Evolutionary conservation across 2,113 vertebrate genomes (phyloP), one percentile per base, ranked within the genome.

Genomic region (Trichomycterus rosablanca): DNA sequence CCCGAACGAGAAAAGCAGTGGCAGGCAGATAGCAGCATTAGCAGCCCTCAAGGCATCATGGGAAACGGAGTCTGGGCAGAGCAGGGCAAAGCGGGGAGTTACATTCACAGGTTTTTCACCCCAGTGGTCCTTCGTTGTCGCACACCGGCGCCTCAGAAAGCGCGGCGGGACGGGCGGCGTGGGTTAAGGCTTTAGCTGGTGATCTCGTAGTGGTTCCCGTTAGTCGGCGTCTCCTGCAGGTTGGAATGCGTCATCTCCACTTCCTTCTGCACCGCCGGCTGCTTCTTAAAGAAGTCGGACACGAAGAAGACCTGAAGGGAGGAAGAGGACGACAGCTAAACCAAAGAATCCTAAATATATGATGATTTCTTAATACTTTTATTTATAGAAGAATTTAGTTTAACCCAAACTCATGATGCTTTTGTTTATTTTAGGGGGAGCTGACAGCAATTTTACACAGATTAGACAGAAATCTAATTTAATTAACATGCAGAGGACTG

Each of bases 261-360:
- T 1, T 88, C 89, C 66, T 90, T 89, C 1, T 72, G 80, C 30
- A 82, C 62, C 6, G 78, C 76, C 1, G 44, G 78, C 8, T 57
- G 78, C 7, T 79, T 79, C 81, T 95, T 95, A 84, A 98, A 98
- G 76, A 98, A 97, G 81, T 95, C 92, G 0, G 96, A 97, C 62
- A 97, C 93, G 0, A 85, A 95, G 10, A 92, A 84, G 61, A 85
- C 91, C 96, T 98, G 66, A 26, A 58, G 2, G 19, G 14, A 11
- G 51, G 11, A 39, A 64, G 7, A n/a, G n/a, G n/a, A n/a, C n/a
- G n/a, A n/a, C n/a, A n/a, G n/a, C n/a, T n/a, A n/a, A n/a, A n/a
- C n/a, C n/a, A n/a, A n/a, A n/a, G n/a, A n/a, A n/a, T n/a, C n/a
- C n/a, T n/a, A n/a, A n/a, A n/a, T n/a, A n/a, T n/a, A n/a, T n/a